These are phyloP conservation scores for Poecilia gillii DNA, from an alignment of 2,797 vertebrate species.

Conservation along the genomic window DNA sequence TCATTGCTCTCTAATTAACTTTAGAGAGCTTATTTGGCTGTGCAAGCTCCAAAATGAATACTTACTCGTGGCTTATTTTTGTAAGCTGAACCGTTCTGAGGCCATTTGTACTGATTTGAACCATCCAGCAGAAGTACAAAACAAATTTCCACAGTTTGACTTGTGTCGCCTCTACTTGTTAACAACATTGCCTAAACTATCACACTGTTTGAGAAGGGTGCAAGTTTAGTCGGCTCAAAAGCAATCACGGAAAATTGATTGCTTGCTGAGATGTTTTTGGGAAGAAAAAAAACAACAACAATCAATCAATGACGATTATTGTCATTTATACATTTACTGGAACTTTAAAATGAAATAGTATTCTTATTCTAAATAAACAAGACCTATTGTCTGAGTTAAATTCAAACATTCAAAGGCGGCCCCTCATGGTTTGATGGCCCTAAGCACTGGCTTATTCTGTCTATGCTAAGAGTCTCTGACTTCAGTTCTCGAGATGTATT, in stretches of 20 bases:
- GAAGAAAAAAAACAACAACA: too few relatives aligned
- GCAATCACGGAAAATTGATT: not conserved
- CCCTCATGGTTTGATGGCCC: not conserved
- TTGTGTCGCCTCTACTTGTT: not conserved
- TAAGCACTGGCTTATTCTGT: not conserved
- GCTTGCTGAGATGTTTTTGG: not conserved
- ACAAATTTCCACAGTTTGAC: not conserved
- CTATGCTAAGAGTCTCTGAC: not conserved
- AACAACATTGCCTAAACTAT: not conserved
- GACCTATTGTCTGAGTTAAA: not conserved
- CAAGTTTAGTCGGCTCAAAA: not conserved
- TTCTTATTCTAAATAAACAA: not conserved
- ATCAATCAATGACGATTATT: too few relatives aligned
- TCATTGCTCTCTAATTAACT: not conserved
- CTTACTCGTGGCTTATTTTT: not conserved
- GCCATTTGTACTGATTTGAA: not conserved
- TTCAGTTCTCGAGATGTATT: not conserved
- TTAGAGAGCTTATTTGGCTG: not conserved
- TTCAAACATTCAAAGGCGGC: not conserved
- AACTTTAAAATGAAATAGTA: not conserved
- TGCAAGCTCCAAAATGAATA: not conserved
- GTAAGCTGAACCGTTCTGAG: not conserved
- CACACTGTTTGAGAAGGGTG: not conserved
- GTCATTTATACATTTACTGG: not conserved
- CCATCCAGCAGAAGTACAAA: not conserved